Evolutionary conservation across 2,113 vertebrate genomes (phyloP), one percentile per base, ranked within the genome.

Genomic region (Puffinus mauretanicus): DNA sequence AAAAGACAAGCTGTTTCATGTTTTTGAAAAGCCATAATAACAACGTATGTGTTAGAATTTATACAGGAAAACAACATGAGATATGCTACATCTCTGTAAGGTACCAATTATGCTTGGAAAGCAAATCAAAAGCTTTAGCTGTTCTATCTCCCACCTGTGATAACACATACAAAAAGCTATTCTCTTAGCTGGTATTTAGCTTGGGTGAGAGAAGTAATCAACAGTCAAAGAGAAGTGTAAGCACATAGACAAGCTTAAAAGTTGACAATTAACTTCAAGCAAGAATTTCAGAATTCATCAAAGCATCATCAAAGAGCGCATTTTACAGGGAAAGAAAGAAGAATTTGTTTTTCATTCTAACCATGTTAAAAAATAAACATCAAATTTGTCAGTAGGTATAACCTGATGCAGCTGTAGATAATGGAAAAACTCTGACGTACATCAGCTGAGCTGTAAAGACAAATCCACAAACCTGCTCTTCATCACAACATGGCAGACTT

Each of bases 91-190:
- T 44, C 36, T 87, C 91, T 77, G 62, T 27, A 93, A 93, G 62
- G 86, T 90, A 87, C 40, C 46, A 92, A 93, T 91, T 95, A 89
- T 22, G 51, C 49, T 58, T 51, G 32, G 73, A 93, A 85, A 94
- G 55, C 19, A 87, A 94, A 82, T 46, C 2, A 32, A 94, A 91
- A 95, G 91, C 86, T 91, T 84, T 58, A 77, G 81, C 58, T 85
- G 52, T 54, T 84, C 54, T 82, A 13, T 52, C 76, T 87, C 61
- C 81, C 75, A 94, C 78, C 83, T 70, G 71, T 25, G 78, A 93
- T 77, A 83, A 73, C 18, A 51, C 21, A 81, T 1, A 85, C 52
- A 94, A 87, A 92, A 91, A 64, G 9, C 13, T 38, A 12, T 47
- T 93, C 66, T 82, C 24, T 61, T 15, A 57, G 36, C 36, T 38